phyloP scores from a whole-genome alignment of 2,797 vertebrate genomes.

The Avahi laniger region DNA sequence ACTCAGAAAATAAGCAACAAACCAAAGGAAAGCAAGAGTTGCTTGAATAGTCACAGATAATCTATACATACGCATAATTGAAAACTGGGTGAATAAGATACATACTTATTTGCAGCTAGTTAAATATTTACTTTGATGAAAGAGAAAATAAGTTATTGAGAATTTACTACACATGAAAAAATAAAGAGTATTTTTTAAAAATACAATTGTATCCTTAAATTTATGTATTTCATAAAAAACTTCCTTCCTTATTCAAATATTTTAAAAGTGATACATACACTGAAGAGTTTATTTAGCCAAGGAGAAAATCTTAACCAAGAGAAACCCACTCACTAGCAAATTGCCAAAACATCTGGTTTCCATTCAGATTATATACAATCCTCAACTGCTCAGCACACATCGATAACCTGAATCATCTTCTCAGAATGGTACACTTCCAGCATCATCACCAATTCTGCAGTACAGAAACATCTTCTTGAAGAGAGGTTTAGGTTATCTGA shows the following conservation, averaged over 20 bases:
- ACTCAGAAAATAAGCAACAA: neutral
- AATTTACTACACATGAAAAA: neutral
- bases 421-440: neutral
- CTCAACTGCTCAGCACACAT: neutral
- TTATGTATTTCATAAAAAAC: neutral
- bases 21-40: neutral
- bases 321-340: neutral
- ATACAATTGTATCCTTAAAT: neutral
- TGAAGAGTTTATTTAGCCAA: constrained; percentile 3
- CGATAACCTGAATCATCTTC: constrained; percentile 9
- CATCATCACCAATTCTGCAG: neutral
- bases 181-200: neutral
- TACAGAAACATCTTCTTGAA: neutral
- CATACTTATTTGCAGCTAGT: neutral
- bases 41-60: neutral
- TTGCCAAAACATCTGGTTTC: constrained; percentile 35
- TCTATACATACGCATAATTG: neutral
- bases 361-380: neutral
- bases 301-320: neutral
- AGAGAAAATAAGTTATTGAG: neutral
- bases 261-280: neutral
- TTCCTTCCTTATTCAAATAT: neutral
- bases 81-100: neutral
- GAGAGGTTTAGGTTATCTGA: neutral
- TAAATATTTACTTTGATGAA: neutral